Evolutionary conservation across 2,888 invertebrate genomes (phyloP).

Genomic region (Caenorhabditis panamensis): DNA sequence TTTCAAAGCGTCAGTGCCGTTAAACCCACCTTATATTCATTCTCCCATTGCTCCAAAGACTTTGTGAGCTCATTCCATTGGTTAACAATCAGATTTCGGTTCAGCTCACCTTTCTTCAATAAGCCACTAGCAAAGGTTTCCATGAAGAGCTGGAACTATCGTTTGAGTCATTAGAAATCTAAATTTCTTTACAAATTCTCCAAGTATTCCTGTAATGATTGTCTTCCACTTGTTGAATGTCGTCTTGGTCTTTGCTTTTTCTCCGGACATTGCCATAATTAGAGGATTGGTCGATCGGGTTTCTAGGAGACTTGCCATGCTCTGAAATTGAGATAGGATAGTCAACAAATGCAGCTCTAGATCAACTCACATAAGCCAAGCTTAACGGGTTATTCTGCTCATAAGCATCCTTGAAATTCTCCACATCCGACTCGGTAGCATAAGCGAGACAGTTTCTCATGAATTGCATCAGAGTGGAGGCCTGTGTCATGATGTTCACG

Average conservation of each 20-base stretch:
- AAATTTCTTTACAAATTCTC: constrained; percentile 3
- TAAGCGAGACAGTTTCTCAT: not conserved
- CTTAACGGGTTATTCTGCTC: not conserved
- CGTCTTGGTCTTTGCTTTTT: constrained; percentile 6
- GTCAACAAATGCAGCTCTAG: too few relatives aligned
- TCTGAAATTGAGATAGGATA: too few relatives aligned
- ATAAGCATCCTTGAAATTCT: not conserved
- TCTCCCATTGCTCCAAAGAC: not conserved
- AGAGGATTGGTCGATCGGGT: not conserved
- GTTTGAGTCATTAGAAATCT: too few relatives aligned
- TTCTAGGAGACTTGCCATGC: not conserved
- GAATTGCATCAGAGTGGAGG: not conserved
- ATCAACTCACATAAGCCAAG: constrained; percentile 4
- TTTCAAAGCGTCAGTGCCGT: too few relatives aligned
- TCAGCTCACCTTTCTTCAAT: not conserved
- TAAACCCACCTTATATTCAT: not conserved
- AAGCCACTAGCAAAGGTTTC: constrained; percentile 4
- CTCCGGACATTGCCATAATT: not conserved
- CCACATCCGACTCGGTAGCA: too few relatives aligned
- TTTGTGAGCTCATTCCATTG: not conserved
- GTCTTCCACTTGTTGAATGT: constrained; percentile 11
- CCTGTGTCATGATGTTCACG: not conserved
- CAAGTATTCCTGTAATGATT: not conserved
- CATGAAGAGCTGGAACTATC: not conserved
- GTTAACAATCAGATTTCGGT: not conserved